A percentile compares a stretch with the other conserved stretches of the same genome.
Conservation (phyloP, 1,140 invertebrate species). For the Macrocentrus cingulum region DNA sequence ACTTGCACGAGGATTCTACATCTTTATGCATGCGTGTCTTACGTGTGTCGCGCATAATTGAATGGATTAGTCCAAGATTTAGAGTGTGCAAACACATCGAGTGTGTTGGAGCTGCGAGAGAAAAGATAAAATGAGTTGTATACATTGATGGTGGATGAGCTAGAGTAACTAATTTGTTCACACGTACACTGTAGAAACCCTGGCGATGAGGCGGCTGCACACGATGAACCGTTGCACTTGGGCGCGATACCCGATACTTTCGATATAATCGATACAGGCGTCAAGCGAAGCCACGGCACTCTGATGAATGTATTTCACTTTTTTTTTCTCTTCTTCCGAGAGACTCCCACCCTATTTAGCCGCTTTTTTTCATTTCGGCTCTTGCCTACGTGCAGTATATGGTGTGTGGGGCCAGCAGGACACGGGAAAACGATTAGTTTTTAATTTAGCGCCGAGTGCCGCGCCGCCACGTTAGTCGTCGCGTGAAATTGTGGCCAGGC, state of each 20-base stretch:
- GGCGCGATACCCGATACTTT: constrained; percentile 19
- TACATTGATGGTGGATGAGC: not conserved
- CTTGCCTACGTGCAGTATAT: not conserved
- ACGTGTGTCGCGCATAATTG: too few species aligned
- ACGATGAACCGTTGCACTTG: constrained; percentile 25
- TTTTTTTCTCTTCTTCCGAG: not conserved
- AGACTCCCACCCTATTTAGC: not conserved
- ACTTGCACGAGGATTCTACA: too few species aligned
- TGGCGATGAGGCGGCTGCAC: constrained; percentile 16
- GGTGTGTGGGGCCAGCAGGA: constrained; percentile 28
- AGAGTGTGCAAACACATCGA: too few species aligned
- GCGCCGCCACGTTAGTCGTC: too few species aligned
- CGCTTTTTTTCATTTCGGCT: not conserved
- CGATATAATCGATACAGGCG: constrained; percentile 28
- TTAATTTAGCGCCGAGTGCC: constrained; percentile 43
- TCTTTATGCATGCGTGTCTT: too few species aligned
- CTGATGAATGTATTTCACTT: constrained; percentile 3
- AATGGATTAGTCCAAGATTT: too few species aligned
- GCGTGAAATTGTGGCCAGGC: constrained; percentile 44
- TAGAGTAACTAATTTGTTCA: constrained; percentile 20
- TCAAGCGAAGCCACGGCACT: constrained; percentile 19
- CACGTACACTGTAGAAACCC: constrained; percentile 14
- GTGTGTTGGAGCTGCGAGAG: too few species aligned
- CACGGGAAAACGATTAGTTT: constrained; percentile 49
- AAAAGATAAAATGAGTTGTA: not conserved